Base-by-base conservation (phyloP, 1,140 invertebrate species). In the Eriocheir sinensis region DNA sequence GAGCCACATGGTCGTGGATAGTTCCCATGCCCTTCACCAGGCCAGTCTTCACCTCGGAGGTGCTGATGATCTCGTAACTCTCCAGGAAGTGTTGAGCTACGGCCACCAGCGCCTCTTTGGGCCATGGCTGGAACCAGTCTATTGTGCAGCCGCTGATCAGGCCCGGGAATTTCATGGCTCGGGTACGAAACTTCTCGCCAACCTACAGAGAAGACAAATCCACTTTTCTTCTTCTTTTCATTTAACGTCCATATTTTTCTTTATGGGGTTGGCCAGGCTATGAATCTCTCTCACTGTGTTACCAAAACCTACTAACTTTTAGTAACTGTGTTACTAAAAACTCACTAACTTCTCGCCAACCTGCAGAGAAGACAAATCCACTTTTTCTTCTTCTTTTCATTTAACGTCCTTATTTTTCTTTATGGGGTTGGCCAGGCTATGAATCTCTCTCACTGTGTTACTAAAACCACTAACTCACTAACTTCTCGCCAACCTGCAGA, bases 91-190 rank as follows among this genome's bases (percentile, higher is more conserved):
- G 99, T 96, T 98, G 97, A 15, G 99, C 99, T 27, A 99, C 99
- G 80, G 98, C 97, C 85, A 99, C 98, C n/a, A 99, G 97, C 83
- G 99, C 99, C 97, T 99, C 99, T 96, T 98, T 98, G 1, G 99
- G 99, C 99, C 99, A 99, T 30, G 99, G 98, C 96, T 99, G 99
- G 96, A 99, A 99, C 99, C 99, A 99, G 96, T 99, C 98, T 95
- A 99, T 99, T 0, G 99, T 99, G 96, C 99, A 99, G 36, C 99
- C 96, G 48, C 99, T 99, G 96, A 99, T 99, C 32, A 99, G 97
- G 38, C 99, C 99, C n/a, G 99, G 99, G 96, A 99, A 99, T 96
- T 99, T 98, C 96, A 99, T 97, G 1, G 99, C 98, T 95, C 99
- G 96, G 36, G 96, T 97, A 38, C 97, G 96, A 96, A 97, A 97